Evolutionary conservation across 2,888 invertebrate species (phyloP), one percentile per base, ranked within the genome.

Genomic region (Pheosia gnoma): DNA sequence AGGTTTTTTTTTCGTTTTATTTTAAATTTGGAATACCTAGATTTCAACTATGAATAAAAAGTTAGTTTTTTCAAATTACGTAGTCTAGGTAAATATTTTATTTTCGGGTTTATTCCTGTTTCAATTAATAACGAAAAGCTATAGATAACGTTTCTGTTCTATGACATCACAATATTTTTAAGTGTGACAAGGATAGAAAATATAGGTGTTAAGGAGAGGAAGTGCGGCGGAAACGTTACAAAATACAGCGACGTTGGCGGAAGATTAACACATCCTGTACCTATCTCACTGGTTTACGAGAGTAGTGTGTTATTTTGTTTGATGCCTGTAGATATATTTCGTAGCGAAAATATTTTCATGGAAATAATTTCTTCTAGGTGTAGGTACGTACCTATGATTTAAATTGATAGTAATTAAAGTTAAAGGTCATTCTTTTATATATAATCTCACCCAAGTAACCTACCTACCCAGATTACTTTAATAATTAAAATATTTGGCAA

Each of bases 181-280:
- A 55, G 45, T 68, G 45, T 62, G 61, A 60, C 13, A 43, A 55
- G 47, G 59, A 43, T 51, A 71, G 61, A 66, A 69, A 74, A 73
- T 71, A 72, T 63, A 55, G 59, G 58, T 74, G 78, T 70, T 77
- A 71, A 74, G 68, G 67, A 59, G 62, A 78, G 79, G 79, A 80
- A 80, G 67, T 70, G 63, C 49, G 54, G 59, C 76, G 82, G 80
- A 83, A 82, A 78, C 75, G 67, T 70, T 68, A 72, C 73, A 71
- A 76, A 75, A 75, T 74, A 72, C 59, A 77, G 71, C 62, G 73
- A 77, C 78, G 72, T 75, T 69, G 72, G 73, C 67, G 68, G 63
- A 71, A 72, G 78, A 82, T 79, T 82, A 79, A 78, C 70, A 73
- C 78, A 77, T 72, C 75, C 79, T 75, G 74, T 76, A 71, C 71